Conservation (phyloP, 2,113 vertebrate species). For the Aythya baeri region DNA sequence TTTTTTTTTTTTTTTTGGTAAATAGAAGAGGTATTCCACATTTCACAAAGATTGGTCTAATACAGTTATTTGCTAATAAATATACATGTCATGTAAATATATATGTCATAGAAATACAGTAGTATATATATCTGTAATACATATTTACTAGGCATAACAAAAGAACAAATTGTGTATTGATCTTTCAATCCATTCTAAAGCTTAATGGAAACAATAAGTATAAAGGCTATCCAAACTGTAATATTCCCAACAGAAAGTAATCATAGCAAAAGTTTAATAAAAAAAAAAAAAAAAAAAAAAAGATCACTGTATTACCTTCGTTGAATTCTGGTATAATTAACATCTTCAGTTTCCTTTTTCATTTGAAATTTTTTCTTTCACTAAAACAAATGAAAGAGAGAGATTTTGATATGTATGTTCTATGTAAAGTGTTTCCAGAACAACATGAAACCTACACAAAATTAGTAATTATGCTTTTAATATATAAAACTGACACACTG, state of each 20-base stretch:
- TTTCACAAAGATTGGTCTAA: not conserved
- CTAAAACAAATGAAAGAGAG: constrained; percentile 65
- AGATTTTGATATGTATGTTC: constrained; percentile 19
- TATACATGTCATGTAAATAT: not conserved
- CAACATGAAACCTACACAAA: not conserved
- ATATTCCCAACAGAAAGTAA: not conserved
- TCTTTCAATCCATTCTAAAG: not conserved
- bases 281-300: not conserved
- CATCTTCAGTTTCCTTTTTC: constrained; percentile 68
- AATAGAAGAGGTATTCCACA: not conserved
- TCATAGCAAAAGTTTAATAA: not conserved
- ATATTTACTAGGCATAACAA: not conserved
- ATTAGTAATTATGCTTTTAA: not conserved
- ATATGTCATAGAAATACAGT: not conserved
- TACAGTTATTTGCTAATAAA: not conserved
- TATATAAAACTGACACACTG: not conserved
- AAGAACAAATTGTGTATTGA: not conserved
- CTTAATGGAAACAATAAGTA: not conserved
- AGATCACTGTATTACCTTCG: constrained; percentile 75
- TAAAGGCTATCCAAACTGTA: not conserved
- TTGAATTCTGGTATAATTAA: constrained; percentile 64
- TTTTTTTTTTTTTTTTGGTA: not conserved
- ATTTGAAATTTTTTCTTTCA: constrained; percentile 50
- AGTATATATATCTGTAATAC: not conserved
- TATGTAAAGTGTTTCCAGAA: not conserved